Evolutionary conservation across 92 coral and sea anemone species (phyloP).

Genomic region (Parazoanthus darwini): DNA sequence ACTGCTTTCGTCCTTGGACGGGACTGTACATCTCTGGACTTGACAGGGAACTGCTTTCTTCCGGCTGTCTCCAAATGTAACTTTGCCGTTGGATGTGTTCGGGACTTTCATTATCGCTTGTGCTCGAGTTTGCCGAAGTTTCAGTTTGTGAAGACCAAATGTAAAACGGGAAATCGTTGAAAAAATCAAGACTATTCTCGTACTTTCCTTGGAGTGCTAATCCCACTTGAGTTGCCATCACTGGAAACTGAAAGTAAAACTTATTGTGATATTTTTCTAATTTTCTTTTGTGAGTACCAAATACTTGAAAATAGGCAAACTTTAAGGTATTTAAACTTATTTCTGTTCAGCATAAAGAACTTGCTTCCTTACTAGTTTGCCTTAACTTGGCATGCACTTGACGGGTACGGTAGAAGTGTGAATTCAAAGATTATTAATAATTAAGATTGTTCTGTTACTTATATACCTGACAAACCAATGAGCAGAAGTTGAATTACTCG

Average conservation of each 20-base stretch:
- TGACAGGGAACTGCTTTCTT: not conserved
- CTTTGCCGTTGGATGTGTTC: not conserved
- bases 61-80: conserved; percentile 4
- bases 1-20: not conserved
- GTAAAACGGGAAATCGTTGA: conserved; percentile 35
- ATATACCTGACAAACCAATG: not conserved
- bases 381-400: not conserved
- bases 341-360: not conserved
- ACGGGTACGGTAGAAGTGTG: too few relatives aligned
- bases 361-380: not conserved
- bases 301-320: not conserved
- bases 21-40: conserved; percentile 8
- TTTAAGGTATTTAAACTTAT: not conserved
- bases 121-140: not conserved
- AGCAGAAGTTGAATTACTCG: not conserved
- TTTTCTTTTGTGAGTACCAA: not conserved
- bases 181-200: conserved; percentile 26
- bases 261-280: not conserved
- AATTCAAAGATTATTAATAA: not conserved
- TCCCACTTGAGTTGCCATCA: conserved; percentile 36
- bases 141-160: conserved; percentile 36
- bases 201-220: conserved; percentile 35
- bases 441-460: not conserved
- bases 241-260: not conserved
- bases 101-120: conserved; percentile 21